phyloP scores from a whole-genome alignment of 2,113 vertebrate species.

The Dryoscopus gambensis region DNA sequence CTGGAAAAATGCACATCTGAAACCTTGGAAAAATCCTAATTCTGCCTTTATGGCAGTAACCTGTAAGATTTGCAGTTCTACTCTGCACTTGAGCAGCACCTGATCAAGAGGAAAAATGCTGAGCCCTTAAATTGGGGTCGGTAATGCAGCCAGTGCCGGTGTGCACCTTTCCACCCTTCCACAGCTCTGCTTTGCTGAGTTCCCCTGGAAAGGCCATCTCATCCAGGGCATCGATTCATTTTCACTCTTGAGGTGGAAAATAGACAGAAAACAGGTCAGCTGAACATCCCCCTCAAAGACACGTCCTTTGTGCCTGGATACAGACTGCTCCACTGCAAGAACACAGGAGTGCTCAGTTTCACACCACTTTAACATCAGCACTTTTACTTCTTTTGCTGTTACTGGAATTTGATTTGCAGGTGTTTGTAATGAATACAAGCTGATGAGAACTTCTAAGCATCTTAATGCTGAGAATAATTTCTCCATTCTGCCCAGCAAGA shows the following conservation, averaged over 20 bases:
- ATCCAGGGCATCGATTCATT: neutral
- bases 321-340: neutral
- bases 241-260: neutral
- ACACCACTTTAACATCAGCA: neutral
- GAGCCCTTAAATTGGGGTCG: rapidly evolving
- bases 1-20: rapidly evolving
- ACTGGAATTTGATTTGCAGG: conserved; percentile 32
- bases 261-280: neutral
- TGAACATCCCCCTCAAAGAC: neutral
- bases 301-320: rapidly evolving
- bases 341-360: neutral
- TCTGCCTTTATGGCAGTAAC: neutral
- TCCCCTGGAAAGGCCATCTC: neutral
- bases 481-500: conserved; percentile 15
- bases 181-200: neutral
- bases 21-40: neutral
- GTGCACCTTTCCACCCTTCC: neutral
- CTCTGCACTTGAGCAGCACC: neutral
- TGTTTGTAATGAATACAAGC: conserved; percentile 59
- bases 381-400: neutral
- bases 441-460: conserved; percentile 48
- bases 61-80: neutral
- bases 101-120: neutral
- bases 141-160: neutral
- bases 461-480: conserved; percentile 1